A percentile compares a stretch with the other conserved stretches of the same genome.
Conservation (phyloP, 2,888 invertebrate species). For the Drosophila leonis region DNA sequence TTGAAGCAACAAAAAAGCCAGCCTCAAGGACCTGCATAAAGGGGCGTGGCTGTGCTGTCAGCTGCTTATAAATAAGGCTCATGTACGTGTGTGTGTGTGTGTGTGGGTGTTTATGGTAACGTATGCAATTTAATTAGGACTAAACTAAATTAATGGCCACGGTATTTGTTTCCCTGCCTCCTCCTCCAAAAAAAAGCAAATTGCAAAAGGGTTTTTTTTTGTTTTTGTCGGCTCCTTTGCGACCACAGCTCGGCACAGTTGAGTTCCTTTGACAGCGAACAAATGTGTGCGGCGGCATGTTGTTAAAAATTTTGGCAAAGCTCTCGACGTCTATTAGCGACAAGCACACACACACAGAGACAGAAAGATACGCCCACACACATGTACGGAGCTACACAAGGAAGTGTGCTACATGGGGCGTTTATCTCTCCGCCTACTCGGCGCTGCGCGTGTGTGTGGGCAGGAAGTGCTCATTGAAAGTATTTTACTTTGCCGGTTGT, state of each 20-base stretch:
- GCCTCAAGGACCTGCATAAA: constrained; percentile 52
- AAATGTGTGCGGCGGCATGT: constrained; percentile 51
- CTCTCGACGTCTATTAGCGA: constrained; percentile 56
- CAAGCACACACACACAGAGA: constrained; percentile 12
- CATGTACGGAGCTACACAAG: constrained; percentile 36
- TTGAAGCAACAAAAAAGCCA: constrained; percentile 44
- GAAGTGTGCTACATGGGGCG: constrained; percentile 47
- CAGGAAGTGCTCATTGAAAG: constrained; percentile 71
- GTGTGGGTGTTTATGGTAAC: constrained; percentile 48
- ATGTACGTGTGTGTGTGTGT: constrained; percentile 7
- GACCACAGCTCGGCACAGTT: constrained; percentile 19
- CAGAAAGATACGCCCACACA: neutral
- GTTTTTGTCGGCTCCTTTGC: constrained; percentile 30
- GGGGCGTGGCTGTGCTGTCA: constrained; percentile 50
- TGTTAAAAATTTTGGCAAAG: constrained; percentile 60
- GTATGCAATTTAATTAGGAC: constrained; percentile 74
- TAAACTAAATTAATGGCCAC: constrained; percentile 71
- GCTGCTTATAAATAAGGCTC: constrained; percentile 59
- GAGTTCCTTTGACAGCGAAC: constrained; percentile 41
- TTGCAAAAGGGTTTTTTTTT: constrained; percentile 35
- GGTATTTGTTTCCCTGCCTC: constrained; percentile 52
- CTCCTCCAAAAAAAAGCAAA: constrained; percentile 25
- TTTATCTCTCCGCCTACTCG: constrained; percentile 10
- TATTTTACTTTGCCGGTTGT: constrained; percentile 61
- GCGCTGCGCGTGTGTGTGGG: constrained; percentile 1